These are phyloP conservation scores for Phymastichus coffea DNA, from an alignment of 1,140 invertebrate species.

Conservation along the genomic window DNA sequence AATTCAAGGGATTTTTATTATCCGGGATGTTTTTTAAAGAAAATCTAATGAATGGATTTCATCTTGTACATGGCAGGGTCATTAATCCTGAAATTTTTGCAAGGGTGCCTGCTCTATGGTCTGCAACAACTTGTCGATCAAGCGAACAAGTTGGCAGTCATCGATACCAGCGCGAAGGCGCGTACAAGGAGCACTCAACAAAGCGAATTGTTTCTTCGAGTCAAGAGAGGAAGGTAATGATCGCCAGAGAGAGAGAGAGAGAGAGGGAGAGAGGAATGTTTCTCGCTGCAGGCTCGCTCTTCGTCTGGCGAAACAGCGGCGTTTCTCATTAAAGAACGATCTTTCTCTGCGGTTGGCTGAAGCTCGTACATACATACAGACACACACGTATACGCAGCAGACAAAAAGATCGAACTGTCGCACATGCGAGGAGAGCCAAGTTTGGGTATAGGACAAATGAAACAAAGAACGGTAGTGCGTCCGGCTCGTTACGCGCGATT, in stretches of 20 bases:
- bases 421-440: conserved; percentile 30
- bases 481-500: conserved; percentile 1
- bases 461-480: conserved; percentile 29
- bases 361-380: not conserved
- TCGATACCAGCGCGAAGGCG: not conserved
- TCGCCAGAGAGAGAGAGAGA: too few species aligned
- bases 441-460: conserved; percentile 36
- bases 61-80: too few species aligned
- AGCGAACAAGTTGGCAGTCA: too few species aligned
- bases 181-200: conserved; percentile 1
- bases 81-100: too few species aligned
- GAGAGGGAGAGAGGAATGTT: conserved; percentile 19
- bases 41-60: too few species aligned
- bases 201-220: conserved; percentile 20
- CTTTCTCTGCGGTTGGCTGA: not conserved
- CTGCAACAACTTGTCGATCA: too few species aligned
- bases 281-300: conserved; percentile 13
- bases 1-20: too few species aligned
- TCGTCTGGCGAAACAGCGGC: conserved; percentile 19
- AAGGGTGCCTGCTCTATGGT: too few species aligned
- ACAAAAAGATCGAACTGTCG: conserved; percentile 31
- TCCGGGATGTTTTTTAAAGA: too few species aligned
- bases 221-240: conserved; percentile 23
- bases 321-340: conserved; percentile 38
- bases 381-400: not conserved